Percentiles rank a stretch among this genome's conserved stretches.
phyloP scores from a whole-genome alignment of 2,797 vertebrate genomes.

The Urocyon cinereoargenteus region DNA sequence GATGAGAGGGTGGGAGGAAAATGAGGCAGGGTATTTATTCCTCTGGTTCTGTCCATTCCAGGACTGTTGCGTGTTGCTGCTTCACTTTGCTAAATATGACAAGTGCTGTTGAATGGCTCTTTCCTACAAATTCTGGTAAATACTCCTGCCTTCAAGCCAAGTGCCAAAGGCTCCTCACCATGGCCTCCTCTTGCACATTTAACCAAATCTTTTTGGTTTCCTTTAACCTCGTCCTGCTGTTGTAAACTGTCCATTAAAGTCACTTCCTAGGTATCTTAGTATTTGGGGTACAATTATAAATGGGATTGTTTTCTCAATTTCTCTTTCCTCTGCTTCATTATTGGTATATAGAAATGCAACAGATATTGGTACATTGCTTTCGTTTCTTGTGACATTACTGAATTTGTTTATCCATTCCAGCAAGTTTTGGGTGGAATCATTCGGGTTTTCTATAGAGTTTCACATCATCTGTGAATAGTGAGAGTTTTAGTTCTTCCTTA shows the following conservation, averaged over 20 bases:
- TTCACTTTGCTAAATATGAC: no score
- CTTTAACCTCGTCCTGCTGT: not conserved
- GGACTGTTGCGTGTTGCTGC: no score
- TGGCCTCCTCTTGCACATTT: not conserved
- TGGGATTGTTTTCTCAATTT: not conserved
- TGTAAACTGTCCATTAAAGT: not conserved
- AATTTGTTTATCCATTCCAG: not conserved
- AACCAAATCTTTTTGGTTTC: not conserved
- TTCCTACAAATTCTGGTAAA: not conserved
- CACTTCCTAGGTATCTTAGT: not conserved
- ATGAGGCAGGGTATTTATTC: not conserved
- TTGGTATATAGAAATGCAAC: not conserved
- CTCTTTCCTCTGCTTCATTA: not conserved
- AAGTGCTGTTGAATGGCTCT: accelerated
- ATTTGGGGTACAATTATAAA: not conserved
- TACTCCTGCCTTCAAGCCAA: not conserved
- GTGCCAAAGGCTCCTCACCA: not conserved
- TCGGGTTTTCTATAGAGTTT: not conserved
- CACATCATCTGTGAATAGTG: not conserved
- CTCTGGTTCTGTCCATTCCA: not conserved
- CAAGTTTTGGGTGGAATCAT: not conserved
- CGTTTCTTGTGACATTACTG: not conserved
- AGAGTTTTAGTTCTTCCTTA: not conserved
- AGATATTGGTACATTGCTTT: not conserved
- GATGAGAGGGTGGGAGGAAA: not conserved